Conservation (phyloP, 2,113 vertebrate genomes). For the Nibea coibor region DNA sequence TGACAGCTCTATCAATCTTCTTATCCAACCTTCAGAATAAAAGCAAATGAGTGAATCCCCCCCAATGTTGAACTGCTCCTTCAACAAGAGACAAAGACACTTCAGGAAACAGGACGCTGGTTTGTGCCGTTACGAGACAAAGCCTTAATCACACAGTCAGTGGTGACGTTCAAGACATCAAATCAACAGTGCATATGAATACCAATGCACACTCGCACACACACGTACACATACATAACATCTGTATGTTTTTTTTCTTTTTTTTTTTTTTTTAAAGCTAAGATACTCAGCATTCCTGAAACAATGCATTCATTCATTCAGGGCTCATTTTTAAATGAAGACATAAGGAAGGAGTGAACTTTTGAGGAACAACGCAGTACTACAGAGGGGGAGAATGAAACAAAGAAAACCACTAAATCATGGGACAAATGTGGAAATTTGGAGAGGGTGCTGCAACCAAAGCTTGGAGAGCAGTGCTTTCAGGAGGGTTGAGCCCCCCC, state of each 20-base stretch:
- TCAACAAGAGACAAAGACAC: conserved; percentile 1
- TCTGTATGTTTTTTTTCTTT: conserved; percentile 19
- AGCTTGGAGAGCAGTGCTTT: conserved; percentile 82
- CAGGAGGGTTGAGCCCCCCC: conserved; percentile 36
- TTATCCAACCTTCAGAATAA: not conserved
- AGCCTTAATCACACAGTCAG: conserved; percentile 38
- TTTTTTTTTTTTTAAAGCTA: conserved; percentile 22
- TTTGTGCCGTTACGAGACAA: conserved; percentile 27
- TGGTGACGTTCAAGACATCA: conserved; percentile 33
- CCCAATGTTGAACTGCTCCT: not conserved
- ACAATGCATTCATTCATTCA: conserved; percentile 46
- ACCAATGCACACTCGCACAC: conserved; percentile 14
- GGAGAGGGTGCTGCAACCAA: conserved; percentile 84
- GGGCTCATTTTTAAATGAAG: conserved; percentile 49
- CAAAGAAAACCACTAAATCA: conserved; percentile 24
- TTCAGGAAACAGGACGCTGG: conserved; percentile 29
- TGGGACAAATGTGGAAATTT: conserved; percentile 59
- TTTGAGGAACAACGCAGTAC: conserved; percentile 32
- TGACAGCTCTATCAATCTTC: not conserved
- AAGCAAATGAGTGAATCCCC: not conserved
- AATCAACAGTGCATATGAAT: conserved; percentile 53
- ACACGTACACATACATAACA: conserved; percentile 17
- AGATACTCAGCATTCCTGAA: conserved; percentile 57
- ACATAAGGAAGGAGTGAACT: conserved; percentile 52
- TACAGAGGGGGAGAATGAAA: conserved; percentile 18